Evolutionary conservation across 2,888 invertebrate genomes (phyloP), one percentile per base, ranked within the genome.

Genomic region (Lasioglossum oenotherae): DNA sequence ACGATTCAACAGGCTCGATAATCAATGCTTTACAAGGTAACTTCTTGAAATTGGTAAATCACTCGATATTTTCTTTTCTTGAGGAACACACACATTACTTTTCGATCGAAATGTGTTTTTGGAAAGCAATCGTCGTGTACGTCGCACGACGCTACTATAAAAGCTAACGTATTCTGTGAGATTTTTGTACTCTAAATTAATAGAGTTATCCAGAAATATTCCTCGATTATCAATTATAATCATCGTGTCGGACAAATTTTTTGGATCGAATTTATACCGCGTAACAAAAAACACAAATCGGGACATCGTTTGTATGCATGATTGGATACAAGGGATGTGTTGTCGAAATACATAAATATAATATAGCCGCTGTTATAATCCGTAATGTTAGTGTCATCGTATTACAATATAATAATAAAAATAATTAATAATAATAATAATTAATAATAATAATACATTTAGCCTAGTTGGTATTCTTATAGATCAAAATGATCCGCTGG

Each of bases 301-400:
- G 78, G 78, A 80, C 72, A 75, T 84, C 64, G 64, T 73, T 82
- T 73, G 76, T 82, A 72, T 84, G 86, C 82, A 86, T 87, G 86
- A 78, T 92, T 90, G 89, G 89, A 90, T 88, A 92, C 88, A 91
- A 88, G 90, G 88, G 84, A 89, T 89, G 87, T 90, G 91, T 90
- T 91, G 91, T 91, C 92, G 92, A 92, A 93, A 90, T 94, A 93
- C 92, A 94, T 93, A 94, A 94, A 94, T 94, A 94, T 93, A 93
- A 93, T 93, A 91, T 92, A 94, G 92, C 91, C 93, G 93, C 93
- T 93, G 90, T 93, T 94, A 94, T 92, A 94, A 93, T 93, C 92
- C 90, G 87, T 94, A 92, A 93, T 93, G 93, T 94, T 94, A 94
- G 93, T 94, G 92, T 92, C 91, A 92, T 93, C 91, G 92, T 92